phyloP scores from a whole-genome alignment of 2,113 vertebrate species.

The Genyomyrus donnyi region DNA sequence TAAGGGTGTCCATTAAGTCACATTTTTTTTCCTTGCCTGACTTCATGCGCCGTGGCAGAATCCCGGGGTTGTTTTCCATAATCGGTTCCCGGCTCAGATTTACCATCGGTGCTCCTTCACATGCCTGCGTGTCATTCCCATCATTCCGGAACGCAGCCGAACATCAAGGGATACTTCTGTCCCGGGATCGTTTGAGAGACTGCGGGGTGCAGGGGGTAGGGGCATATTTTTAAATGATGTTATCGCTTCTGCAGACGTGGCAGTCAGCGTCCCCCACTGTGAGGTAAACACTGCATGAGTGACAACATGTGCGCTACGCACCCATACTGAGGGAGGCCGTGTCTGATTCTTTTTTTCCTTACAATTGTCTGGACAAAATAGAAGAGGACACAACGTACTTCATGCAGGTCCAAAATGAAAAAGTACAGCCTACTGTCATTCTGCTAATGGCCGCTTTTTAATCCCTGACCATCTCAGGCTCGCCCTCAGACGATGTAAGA shows the following conservation, averaged over 20 bases:
- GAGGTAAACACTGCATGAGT: not conserved
- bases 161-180: not conserved
- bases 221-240: not conserved
- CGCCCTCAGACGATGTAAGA: not conserved
- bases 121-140: not conserved
- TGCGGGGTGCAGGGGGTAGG: not conserved
- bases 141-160: not conserved
- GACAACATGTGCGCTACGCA: too few species aligned
- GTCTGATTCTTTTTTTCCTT: not conserved
- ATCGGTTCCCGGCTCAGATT: not conserved
- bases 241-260: not conserved
- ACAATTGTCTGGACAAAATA: not conserved
- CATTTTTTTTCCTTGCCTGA: not conserved
- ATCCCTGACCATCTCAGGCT: not conserved
- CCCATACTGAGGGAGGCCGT: not conserved
- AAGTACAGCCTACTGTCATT: not conserved
- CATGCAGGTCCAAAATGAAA: not conserved
- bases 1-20: constrained; percentile 1
- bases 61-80: constrained; percentile 1
- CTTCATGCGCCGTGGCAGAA: not conserved
- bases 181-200: not conserved
- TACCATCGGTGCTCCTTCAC: not conserved
- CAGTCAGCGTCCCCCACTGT: not conserved
- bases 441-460: not conserved
- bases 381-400: not conserved